Evolutionary conservation across 2,888 invertebrate genomes (phyloP).

Genomic region (Automeris io): DNA sequence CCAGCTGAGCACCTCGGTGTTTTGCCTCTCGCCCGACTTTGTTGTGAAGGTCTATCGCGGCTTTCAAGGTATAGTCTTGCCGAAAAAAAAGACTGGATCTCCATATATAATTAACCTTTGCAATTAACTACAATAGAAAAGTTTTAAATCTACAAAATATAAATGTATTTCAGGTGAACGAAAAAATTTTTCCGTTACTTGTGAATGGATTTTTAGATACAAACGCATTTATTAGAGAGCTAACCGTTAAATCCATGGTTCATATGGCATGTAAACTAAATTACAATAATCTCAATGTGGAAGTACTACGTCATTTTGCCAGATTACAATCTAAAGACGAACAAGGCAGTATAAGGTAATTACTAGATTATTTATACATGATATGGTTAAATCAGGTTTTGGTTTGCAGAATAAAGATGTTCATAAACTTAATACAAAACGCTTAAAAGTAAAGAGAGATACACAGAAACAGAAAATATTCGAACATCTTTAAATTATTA

Average conservation of each 20-base stretch:
- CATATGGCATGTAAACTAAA: slow-evolving; percentile 97
- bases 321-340: slow-evolving; percentile 96
- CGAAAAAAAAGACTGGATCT: not conserved
- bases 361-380: no score
- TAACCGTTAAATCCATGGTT: slow-evolving; percentile 98
- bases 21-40: no score
- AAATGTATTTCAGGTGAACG: slow-evolving; percentile 84
- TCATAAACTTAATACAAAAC: no score
- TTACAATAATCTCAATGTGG: slow-evolving; percentile 98
- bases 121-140: not conserved
- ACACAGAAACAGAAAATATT: no score
- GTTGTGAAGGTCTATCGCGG: no score
- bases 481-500: no score
- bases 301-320: slow-evolving; percentile 96
- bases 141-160: slow-evolving; percentile 5
- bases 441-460: no score
- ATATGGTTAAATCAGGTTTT: no score
- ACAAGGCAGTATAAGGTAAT: slow-evolving; percentile 85
- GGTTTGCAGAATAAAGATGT: no score
- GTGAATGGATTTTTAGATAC: slow-evolving; percentile 97
- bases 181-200: slow-evolving; percentile 96
- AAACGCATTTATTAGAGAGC: slow-evolving; percentile 96
- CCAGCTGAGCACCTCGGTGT: no score
- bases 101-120: not conserved
- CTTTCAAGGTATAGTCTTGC: no score